Percentiles rank a stretch among this genome's conserved stretches.
Conservation (phyloP, 2,797 vertebrate species). For the Pseudomugil gertrudae region DNA sequence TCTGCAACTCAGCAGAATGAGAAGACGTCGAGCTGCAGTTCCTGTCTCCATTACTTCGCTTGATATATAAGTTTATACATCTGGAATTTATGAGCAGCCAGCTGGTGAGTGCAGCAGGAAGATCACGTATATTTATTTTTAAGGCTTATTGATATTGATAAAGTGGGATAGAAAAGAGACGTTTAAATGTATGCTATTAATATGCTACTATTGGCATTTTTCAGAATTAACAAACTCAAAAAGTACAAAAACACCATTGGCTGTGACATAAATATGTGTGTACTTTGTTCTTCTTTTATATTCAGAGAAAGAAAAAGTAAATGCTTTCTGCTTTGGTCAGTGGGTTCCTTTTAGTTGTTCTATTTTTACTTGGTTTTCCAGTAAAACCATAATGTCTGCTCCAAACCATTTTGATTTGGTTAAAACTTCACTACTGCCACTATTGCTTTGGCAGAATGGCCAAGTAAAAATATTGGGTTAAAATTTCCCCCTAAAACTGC, state of each 20-base stretch:
- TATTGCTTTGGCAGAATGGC: slow-evolving; percentile 19
- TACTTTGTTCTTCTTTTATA: background rate
- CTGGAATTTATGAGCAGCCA: slow-evolving; percentile 58
- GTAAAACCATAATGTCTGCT: slow-evolving; percentile 17
- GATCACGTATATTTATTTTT: slow-evolving; percentile 6
- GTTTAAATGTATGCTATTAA: no score
- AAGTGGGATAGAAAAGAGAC: background rate
- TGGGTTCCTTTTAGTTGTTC: slow-evolving; percentile 14
- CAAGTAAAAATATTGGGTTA: slow-evolving; percentile 32
- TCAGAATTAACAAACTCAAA: background rate
- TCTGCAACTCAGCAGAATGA: slow-evolving; percentile 71
- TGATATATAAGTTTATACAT: slow-evolving; percentile 63
- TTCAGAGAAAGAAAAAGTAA: slow-evolving; percentile 3
- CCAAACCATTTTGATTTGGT: slow-evolving; percentile 43
- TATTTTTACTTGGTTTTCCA: slow-evolving; percentile 36
- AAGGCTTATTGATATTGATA: slow-evolving; percentile 19
- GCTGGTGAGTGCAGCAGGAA: background rate
- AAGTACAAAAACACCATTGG: slow-evolving; percentile 4
- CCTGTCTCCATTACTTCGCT: slow-evolving; percentile 64
- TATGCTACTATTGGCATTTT: background rate
- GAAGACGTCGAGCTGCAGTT: slow-evolving; percentile 52
- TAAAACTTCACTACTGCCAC: slow-evolving; percentile 26
- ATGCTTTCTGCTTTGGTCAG: slow-evolving; percentile 19
- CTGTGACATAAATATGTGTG: background rate
- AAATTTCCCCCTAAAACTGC: slow-evolving; percentile 23